Percentiles rank a stretch among this genome's conserved stretches.
Evolutionary conservation across 1,140 invertebrate species (phyloP).

Genomic region (Vollenhovia emeryi): DNA sequence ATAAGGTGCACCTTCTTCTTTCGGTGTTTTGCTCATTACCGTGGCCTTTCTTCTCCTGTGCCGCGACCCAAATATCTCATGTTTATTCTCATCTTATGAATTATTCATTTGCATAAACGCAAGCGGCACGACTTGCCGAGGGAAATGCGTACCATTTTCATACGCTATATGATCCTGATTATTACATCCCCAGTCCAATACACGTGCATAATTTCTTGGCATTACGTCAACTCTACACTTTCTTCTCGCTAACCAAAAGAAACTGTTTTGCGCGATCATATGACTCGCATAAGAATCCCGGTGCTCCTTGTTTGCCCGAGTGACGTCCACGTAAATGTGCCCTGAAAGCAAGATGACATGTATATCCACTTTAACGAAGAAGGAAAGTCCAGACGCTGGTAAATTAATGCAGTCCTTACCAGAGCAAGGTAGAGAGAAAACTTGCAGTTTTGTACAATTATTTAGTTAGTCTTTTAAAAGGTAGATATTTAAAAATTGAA

Average conservation of each 20-base stretch:
- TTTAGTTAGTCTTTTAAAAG: background rate
- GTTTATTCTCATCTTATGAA: slow-evolving; percentile 38
- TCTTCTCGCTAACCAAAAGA: slow-evolving; percentile 28
- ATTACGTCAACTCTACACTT: slow-evolving; percentile 7
- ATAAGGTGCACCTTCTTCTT: background rate
- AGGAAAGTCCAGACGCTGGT: background rate
- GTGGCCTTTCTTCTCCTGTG: background rate
- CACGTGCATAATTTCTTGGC: too few relatives aligned
- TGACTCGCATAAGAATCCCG: slow-evolving; percentile 9
- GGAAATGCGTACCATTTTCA: slow-evolving; percentile 3
- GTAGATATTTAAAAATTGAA: background rate
- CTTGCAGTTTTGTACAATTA: background rate
- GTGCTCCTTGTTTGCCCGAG: slow-evolving; percentile 25
- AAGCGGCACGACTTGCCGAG: background rate
- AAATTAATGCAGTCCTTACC: background rate
- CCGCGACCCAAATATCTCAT: slow-evolving; percentile 8
- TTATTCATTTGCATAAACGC: slow-evolving; percentile 26
- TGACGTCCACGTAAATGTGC: slow-evolving; percentile 30
- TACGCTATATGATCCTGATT: background rate
- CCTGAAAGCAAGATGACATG: slow-evolving; percentile 38
- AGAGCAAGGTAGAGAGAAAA: background rate
- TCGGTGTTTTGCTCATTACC: background rate
- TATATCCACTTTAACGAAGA: background rate
- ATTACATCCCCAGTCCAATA: background rate
- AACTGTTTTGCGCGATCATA: background rate